These are phyloP conservation scores for Xylocopa sonorina DNA, from an alignment of 1,140 invertebrate genomes.

Conservation along the genomic window DNA sequence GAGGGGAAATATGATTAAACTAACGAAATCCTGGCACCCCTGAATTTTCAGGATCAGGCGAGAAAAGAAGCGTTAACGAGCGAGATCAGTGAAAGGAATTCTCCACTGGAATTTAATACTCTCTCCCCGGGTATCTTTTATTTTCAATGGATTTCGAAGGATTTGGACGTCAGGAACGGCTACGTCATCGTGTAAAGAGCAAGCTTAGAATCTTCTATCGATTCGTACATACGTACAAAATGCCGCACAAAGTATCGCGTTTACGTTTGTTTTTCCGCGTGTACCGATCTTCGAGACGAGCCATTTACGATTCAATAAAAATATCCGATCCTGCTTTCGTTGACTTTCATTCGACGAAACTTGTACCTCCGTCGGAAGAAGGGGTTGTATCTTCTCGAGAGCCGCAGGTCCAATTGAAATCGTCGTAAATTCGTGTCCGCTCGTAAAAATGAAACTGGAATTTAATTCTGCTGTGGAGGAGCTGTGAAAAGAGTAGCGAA, in stretches of 20 bases:
- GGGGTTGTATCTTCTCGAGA: neutral
- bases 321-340: neutral
- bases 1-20: neutral
- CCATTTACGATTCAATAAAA: neutral
- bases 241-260: neutral
- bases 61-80: neutral
- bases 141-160: constrained; percentile 7
- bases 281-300: neutral
- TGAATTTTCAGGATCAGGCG: neutral
- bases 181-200: neutral
- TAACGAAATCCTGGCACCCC: neutral
- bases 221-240: neutral
- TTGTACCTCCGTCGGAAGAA: neutral
- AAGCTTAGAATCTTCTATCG: constrained; percentile 11
- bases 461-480: neutral
- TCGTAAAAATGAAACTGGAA: constrained; percentile 8
- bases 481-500: neutral
- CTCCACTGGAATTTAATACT: constrained; percentile 39
- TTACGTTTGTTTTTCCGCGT: neutral
- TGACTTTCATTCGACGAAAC: neutral
- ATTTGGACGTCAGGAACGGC: neutral
- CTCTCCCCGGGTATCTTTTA: constrained; percentile 4
- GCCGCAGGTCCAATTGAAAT: neutral
- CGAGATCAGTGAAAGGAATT: constrained; percentile 7
- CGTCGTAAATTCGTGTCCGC: neutral